Base-by-base conservation (phyloP, 2,113 vertebrate species). In the Agapornis roseicollis region DNA sequence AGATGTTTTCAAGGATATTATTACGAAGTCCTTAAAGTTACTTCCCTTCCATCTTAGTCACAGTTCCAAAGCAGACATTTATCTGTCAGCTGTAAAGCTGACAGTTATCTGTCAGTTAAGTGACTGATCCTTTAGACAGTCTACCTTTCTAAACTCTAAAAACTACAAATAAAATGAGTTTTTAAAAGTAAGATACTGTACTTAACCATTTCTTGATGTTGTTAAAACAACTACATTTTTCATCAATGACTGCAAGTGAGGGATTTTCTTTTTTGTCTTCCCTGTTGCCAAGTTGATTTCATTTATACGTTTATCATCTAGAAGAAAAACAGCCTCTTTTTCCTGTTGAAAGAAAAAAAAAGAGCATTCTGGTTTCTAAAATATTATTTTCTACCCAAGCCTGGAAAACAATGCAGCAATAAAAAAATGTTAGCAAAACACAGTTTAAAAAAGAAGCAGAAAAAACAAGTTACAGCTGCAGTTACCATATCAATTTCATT, bases 241-340 rank as follows among this genome's bases (percentile, higher is more conserved):
- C 80, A 99, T 96, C 55, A 99, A 53, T 24, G 98, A 97, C 47
- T 99, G 98, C 16, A 99, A 97, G 49, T 94, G 98, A 18, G 99
- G 98, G 18, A 98, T 99, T 82, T 98, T 99, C 94, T 98, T 99
- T 97, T 98, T 99, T 31, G 98, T 99, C 81, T 93, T 98, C 85
- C 99, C 99, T 16, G 99, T 99, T 5, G 93, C 73, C 90, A 99
- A 93, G 89, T 99, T 98, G 95, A 99, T 98, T 98, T 99, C 99
- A 94, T 98, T 98, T 96, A 99, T 97, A 29, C 90, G 97, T 90
- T 97, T 99, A 96, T 98, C 98, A 98, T 99, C 99, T 85, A 99
- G 89, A 85, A 99, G 98, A 94, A 98, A 99, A 88, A 99, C 90
- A 14, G 98, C 97, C 96, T 99, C 99, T 94, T 98, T 99, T 97